A percentile compares a stretch with the other conserved stretches of the same genome.
Conservation (phyloP, 2,888 invertebrate species). For the Marasmarcha lunaedactyla region DNA sequence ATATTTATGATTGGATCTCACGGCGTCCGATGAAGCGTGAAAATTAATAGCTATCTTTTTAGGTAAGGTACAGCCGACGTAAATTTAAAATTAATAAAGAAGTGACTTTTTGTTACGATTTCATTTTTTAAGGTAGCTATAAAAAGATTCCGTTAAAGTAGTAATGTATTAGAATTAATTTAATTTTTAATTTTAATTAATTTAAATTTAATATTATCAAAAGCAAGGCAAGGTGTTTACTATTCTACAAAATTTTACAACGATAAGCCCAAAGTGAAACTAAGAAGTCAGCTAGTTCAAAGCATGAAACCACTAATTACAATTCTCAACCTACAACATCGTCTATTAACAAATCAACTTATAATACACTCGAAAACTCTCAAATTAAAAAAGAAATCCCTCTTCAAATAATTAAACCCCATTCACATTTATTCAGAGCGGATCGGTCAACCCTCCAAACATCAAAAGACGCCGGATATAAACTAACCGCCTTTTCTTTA, state of each 20-base stretch:
- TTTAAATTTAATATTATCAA: too few species aligned
- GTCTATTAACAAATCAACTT: background rate
- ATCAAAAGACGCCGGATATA: constrained; percentile 64
- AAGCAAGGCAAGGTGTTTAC: too few species aligned
- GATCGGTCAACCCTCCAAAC: constrained; percentile 52
- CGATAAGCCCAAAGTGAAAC: too few species aligned
- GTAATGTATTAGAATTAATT: too few species aligned
- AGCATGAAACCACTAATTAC: too few species aligned
- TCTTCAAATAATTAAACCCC: constrained; percentile 66
- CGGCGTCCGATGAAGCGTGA: constrained; percentile 53
- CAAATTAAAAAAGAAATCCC: constrained; percentile 41
- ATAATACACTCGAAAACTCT: constrained; percentile 30
- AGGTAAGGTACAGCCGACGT: constrained; percentile 16
- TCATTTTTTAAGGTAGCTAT: too few species aligned
- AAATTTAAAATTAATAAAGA: constrained; percentile 20
- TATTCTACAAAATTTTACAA: too few species aligned
- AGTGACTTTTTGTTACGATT: too few species aligned
- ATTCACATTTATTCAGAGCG: constrained; percentile 27
- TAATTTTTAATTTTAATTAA: too few species aligned
- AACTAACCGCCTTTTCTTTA: constrained; percentile 70
- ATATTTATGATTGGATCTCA: constrained; percentile 39
- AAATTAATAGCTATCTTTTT: constrained; percentile 47
- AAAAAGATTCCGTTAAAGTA: too few species aligned
- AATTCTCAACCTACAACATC: too few species aligned
- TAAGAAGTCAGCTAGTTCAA: too few species aligned